These are phyloP conservation scores for Pangasianodon gigas DNA, from an alignment of 2,113 vertebrate species.

Conservation along the genomic window DNA sequence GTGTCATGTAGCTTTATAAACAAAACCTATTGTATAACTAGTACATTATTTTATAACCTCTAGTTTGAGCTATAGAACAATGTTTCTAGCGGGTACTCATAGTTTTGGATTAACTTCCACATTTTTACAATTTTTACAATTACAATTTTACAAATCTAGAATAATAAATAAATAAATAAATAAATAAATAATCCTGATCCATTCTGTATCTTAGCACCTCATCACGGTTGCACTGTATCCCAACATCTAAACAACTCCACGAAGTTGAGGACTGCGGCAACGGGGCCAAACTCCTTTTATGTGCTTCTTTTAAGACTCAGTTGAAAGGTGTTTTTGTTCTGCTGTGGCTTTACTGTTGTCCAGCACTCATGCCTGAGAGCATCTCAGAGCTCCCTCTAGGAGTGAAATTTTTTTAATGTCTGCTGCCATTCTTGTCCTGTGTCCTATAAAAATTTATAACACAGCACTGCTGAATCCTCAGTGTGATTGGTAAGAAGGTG, in stretches of 20 bases:
- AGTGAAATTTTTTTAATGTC: neutral
- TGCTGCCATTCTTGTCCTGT: neutral
- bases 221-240: neutral
- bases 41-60: neutral
- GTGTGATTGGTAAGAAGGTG: too few species aligned
- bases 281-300: neutral
- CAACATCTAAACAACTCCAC: neutral
- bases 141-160: too few species aligned
- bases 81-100: neutral
- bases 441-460: neutral
- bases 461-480: too few species aligned
- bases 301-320: neutral
- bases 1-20: neutral
- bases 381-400: neutral
- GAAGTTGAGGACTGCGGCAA: neutral
- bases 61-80: neutral
- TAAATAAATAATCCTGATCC: too few species aligned
- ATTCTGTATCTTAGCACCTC: neutral
- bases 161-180: too few species aligned
- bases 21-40: neutral
- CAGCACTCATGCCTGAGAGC: neutral
- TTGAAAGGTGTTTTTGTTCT: constrained; percentile 1
- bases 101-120: neutral
- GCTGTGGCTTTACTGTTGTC: neutral
- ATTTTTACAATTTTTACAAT: too few species aligned